Evolutionary conservation across 1,140 invertebrate genomes (phyloP).

Genomic region (Drosophila setifemur): DNA sequence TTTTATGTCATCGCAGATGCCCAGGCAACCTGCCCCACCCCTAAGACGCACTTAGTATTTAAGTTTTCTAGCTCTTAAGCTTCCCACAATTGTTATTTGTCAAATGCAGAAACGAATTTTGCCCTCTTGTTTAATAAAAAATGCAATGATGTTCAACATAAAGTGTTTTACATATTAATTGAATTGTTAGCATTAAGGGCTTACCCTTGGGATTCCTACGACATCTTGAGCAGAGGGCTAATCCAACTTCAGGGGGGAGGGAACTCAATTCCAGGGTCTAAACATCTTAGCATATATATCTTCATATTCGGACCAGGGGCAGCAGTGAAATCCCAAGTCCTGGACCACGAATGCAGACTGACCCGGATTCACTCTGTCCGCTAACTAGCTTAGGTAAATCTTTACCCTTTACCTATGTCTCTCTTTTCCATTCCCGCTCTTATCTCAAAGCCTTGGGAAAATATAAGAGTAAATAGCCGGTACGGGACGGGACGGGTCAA

Average conservation of each 20-base stretch:
- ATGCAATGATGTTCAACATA: conserved; percentile 8
- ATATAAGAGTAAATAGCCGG: conserved; percentile 50
- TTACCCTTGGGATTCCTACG: background rate
- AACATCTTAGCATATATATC: background rate
- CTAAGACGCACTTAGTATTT: conserved; percentile 20
- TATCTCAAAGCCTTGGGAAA: conserved; percentile 33
- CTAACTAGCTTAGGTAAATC: conserved; percentile 68
- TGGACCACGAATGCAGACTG: no score
- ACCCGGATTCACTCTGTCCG: conserved; percentile 38
- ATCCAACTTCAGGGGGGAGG: no score
- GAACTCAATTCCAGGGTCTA: background rate
- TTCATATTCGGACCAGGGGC: background rate
- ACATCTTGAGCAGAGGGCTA: background rate
- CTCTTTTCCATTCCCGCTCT: background rate
- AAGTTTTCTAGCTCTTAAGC: conserved; percentile 25
- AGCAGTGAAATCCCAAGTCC: background rate
- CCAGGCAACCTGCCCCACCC: background rate
- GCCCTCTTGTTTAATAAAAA: conserved; percentile 30
- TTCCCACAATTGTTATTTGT: conserved; percentile 13
- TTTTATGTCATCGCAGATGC: conserved; percentile 12
- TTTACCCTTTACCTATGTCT: background rate
- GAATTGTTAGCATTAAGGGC: background rate
- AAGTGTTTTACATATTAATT: background rate
- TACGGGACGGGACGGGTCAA: background rate
- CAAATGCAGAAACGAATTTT: conserved; percentile 28